Base-by-base conservation (phyloP, 35 echinoderm and acorn worm genomes). In the Amphiura filiformis region DNA sequence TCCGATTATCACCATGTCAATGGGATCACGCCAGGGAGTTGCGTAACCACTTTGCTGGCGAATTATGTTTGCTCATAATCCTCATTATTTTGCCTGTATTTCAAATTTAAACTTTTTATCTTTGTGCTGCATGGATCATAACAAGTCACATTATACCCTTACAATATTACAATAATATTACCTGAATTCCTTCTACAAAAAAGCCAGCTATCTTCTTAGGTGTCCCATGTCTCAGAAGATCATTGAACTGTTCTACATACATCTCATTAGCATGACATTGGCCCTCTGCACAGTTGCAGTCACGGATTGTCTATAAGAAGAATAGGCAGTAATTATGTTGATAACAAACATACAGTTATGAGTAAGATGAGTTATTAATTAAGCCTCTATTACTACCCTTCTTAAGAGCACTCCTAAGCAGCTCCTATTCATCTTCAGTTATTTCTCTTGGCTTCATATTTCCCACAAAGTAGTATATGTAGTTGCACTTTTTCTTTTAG, bases 141-240 rank as follows among this genome's bases (percentile, higher is more conserved):
- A n/a, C n/a, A n/a, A n/a, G n/a, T n/a, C n/a, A n/a, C n/a, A n/a
- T n/a, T n/a, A n/a, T n/a, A n/a, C n/a, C n/a, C n/a, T n/a, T n/a
- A n/a, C n/a, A n/a, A n/a, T n/a, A n/a, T n/a, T n/a, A n/a, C n/a
- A n/a, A n/a, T n/a, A n/a, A 42, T 49, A 14, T 75, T 91, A 97
- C 95, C 89, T 97, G 95, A 11, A 97, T 83, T 18, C 84, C 76
- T 81, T 97, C 95, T 37, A 92, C 95, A 87, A 92, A 94, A 37
- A 99, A 91, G 23, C 93, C 93, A 33, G 96, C 96, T 23, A 99
- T 84, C 40, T 94, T 87, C 77, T 99, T 95, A 11, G 83, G 84
- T 11, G 78, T 34, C 33, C 82, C 82, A 70, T 87, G 85, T 57
- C 80, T 85, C 3, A 99, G 80, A 0, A 95, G 78, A 78, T 94